Evolutionary conservation across 2,113 vertebrate species (phyloP).

Genomic region (Trogon surrucura): DNA sequence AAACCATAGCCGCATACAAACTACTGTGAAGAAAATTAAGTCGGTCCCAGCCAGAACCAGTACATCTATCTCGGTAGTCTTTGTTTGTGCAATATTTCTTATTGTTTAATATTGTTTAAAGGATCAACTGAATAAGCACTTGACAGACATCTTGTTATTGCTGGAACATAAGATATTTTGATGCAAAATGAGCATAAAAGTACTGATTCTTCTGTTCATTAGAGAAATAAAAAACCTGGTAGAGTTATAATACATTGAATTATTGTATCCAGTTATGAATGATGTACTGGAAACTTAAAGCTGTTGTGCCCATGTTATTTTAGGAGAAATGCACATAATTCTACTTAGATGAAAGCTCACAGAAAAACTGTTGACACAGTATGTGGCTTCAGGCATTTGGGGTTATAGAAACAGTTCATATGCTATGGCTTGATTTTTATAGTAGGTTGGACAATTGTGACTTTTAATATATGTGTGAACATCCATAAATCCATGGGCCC

Average conservation of each 20-base stretch:
- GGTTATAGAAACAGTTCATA: not conserved
- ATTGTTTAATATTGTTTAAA: not conserved
- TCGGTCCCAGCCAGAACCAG: not conserved
- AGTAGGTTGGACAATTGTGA: not conserved
- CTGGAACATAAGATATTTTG: not conserved
- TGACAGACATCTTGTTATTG: not conserved
- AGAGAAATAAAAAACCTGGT: not conserved
- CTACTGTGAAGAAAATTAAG: not conserved
- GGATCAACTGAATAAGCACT: not conserved
- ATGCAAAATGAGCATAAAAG: not conserved
- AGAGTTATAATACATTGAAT: not conserved
- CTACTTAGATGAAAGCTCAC: not conserved
- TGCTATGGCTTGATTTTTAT: not conserved
- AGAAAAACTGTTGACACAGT: not conserved
- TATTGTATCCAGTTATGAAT: not conserved
- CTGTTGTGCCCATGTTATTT: not conserved
- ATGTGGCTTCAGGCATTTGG: not conserved
- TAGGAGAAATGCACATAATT: not conserved
- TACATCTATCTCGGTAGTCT: not conserved
- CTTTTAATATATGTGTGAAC: not conserved
- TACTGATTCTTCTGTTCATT: not conserved
- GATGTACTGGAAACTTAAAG: not conserved
- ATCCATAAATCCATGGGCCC: too few species aligned
- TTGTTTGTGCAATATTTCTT: not conserved
- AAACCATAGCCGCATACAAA: not conserved